Evolutionary conservation across 2,888 invertebrate species (phyloP).

Genomic region (Litoditis marina): DNA sequence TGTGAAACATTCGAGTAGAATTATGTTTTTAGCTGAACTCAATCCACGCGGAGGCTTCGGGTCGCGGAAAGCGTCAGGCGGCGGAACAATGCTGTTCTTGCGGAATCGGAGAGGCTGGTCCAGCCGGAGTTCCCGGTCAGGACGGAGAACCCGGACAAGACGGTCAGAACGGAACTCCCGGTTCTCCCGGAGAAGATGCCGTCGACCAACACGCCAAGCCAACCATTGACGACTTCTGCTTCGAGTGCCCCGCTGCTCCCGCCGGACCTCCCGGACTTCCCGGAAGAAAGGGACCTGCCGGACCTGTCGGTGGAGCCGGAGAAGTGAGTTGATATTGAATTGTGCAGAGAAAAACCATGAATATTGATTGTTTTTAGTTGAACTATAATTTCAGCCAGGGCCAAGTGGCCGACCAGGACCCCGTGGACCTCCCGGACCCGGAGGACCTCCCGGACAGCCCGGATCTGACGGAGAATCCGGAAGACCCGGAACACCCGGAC

Average conservation of each 20-base stretch:
- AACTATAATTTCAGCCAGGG: conserved; percentile 23
- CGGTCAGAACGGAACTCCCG: conserved; percentile 13
- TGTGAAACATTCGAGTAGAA: too few relatives aligned
- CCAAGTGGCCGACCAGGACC: conserved; percentile 31
- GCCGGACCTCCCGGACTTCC: conserved; percentile 17
- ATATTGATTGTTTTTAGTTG: too few relatives aligned
- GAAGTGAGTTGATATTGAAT: too few relatives aligned
- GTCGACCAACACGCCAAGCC: conserved; percentile 17
- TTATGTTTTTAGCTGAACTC: conserved; percentile 13
- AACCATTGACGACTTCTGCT: conserved; percentile 15
- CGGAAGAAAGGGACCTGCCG: conserved; percentile 23
- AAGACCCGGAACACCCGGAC: conserved; percentile 17
- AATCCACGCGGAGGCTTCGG: conserved; percentile 6
- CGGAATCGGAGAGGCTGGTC: conserved; percentile 11
- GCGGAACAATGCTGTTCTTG: conserved; percentile 9
- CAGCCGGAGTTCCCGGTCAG: conserved; percentile 8
- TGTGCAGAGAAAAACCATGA: too few relatives aligned
- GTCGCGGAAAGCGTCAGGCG: conserved; percentile 5
- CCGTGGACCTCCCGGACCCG: conserved; percentile 32
- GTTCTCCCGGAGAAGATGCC: conserved; percentile 18
- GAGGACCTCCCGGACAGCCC: conserved; percentile 41
- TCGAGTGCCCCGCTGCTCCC: conserved; percentile 13
- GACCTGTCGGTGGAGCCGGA: conserved; percentile 27
- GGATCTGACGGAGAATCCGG: conserved; percentile 23
- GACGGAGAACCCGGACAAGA: conserved; percentile 19